Conservation (phyloP, 2,888 invertebrate genomes). For the Allophyes oxyacanthae region DNA sequence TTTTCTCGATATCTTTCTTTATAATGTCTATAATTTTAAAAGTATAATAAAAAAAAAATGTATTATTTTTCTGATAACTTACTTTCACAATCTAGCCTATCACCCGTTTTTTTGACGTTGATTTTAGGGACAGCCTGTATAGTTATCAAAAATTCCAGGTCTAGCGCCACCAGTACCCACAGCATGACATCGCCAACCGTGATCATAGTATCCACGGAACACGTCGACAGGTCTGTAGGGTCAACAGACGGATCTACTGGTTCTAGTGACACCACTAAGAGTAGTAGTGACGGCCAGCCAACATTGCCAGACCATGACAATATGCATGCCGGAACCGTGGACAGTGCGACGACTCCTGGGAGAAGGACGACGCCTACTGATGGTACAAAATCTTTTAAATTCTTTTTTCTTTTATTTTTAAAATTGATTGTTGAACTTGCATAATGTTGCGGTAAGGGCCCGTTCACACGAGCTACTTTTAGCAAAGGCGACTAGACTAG, state of each 20-base stretch:
- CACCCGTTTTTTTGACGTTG: no score
- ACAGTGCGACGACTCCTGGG: conserved; percentile 70
- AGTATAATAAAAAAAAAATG: no score
- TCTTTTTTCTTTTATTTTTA: no score
- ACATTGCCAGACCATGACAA: conserved; percentile 81
- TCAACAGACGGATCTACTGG: conserved; percentile 68
- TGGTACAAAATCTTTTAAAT: conserved; percentile 60
- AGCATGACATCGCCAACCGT: conserved; percentile 79
- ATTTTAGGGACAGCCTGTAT: not conserved
- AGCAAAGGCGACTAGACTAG: no score
- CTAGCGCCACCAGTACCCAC: conserved; percentile 78
- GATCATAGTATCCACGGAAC: conserved; percentile 71
- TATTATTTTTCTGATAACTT: no score
- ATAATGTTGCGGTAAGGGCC: no score
- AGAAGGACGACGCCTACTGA: conserved; percentile 80
- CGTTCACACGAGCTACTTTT: no score
- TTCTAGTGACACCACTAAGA: conserved; percentile 53
- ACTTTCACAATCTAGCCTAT: no score
- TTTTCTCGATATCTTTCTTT: no score
- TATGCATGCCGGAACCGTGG: conserved; percentile 80
- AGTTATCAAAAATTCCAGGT: conserved; percentile 66
- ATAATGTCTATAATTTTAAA: no score
- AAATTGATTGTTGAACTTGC: no score
- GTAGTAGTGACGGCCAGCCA: conserved; percentile 62
- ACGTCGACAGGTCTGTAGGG: conserved; percentile 69